phyloP scores from a whole-genome alignment of 2,888 invertebrate species.

The Leucophenga montana region DNA sequence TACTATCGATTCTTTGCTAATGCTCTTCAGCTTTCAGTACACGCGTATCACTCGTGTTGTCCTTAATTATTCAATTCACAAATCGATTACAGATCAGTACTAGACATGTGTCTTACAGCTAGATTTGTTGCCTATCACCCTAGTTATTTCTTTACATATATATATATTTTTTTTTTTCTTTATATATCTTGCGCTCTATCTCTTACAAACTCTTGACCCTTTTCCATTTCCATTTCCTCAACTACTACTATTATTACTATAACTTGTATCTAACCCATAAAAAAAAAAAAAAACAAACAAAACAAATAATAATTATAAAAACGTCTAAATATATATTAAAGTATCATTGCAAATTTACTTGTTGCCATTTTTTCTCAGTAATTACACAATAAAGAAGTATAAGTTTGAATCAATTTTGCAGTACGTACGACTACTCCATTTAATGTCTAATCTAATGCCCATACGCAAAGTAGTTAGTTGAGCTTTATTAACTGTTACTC shows the following conservation, averaged over 20 bases:
- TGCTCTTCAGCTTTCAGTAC: too few relatives aligned
- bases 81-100: too few relatives aligned
- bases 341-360: conserved; percentile 11
- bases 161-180: neutral
- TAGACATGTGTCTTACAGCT: neutral
- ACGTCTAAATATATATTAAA: neutral
- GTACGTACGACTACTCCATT: neutral
- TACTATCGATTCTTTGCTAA: neutral
- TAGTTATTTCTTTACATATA: too few relatives aligned
- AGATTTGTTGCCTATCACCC: neutral
- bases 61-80: too few relatives aligned
- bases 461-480: conserved; percentile 14
- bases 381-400: neutral
- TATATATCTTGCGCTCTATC: conserved; percentile 15
- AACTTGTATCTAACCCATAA: neutral
- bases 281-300: neutral
- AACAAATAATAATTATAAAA: conserved; percentile 1
- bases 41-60: too few relatives aligned
- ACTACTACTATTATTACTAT: too few relatives aligned
- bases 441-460: neutral
- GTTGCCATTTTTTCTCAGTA: conserved; percentile 12
- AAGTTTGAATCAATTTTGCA: conserved; percentile 12
- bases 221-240: too few relatives aligned
- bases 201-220: too few relatives aligned
- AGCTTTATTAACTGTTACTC: conserved; percentile 16